Evolutionary conservation across 2,113 vertebrate genomes (phyloP).

Genomic region (Emydocephalus ijimae): DNA sequence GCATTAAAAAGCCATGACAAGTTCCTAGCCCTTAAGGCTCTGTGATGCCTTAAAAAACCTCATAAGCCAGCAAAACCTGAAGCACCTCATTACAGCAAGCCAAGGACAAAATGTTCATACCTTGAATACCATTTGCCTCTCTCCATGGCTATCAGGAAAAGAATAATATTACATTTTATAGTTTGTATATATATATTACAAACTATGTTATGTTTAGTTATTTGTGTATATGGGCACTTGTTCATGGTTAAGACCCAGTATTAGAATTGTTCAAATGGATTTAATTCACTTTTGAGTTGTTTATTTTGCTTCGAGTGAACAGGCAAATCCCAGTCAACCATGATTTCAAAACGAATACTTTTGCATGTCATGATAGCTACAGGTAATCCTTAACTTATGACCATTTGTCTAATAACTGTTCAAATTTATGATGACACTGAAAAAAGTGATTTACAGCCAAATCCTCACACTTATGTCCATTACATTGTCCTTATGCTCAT

Average conservation of each 20-base stretch:
- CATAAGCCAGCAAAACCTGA: not conserved
- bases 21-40: constrained; percentile 1
- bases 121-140: constrained; percentile 19
- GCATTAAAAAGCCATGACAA: not conserved
- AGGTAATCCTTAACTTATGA: not conserved
- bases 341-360: not conserved
- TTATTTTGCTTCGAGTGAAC: not conserved
- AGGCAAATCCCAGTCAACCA: not conserved
- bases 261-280: not conserved
- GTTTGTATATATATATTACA: not conserved
- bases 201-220: not conserved
- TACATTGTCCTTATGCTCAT: not conserved
- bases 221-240: not conserved
- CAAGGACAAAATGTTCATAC: constrained; percentile 10
- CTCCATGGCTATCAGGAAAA: constrained; percentile 25
- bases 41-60: not conserved
- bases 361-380: not conserved
- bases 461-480: not conserved
- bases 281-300: not conserved
- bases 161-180: not conserved
- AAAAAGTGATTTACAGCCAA: not conserved
- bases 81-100: not conserved
- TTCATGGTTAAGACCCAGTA: not conserved
- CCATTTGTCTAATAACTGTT: not conserved
- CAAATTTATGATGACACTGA: not conserved